Evolutionary conservation across 2,797 vertebrate genomes (phyloP).

Genomic region (Geotrypetes seraphini): DNA sequence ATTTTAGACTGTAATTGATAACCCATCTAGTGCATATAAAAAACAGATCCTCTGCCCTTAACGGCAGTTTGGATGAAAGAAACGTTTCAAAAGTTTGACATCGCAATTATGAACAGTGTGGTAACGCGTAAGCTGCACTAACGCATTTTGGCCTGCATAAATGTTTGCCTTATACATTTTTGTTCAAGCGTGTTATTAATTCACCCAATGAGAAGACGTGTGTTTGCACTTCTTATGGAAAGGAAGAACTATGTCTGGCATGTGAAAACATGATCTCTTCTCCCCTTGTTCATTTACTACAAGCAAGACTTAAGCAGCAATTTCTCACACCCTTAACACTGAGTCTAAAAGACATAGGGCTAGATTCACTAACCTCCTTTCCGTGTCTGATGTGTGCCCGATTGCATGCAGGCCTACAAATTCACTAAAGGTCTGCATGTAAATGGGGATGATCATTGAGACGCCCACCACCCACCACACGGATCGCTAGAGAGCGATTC

Average conservation of each 20-base stretch:
- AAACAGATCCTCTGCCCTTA: constrained; percentile 32
- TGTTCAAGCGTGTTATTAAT: constrained; percentile 24
- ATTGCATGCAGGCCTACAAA: too few species aligned
- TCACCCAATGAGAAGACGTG: constrained; percentile 7
- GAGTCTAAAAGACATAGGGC: too few species aligned
- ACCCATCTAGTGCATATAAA: constrained; percentile 33
- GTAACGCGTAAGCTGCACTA: constrained; percentile 32
- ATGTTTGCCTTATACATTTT: constrained; percentile 14
- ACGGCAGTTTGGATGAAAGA: constrained; percentile 34
- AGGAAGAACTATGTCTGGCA: constrained; percentile 16
- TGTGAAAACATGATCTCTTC: not conserved
- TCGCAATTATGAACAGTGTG: constrained; percentile 31
- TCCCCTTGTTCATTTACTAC: not conserved
- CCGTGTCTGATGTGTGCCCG: too few species aligned
- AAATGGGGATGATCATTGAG: too few species aligned
- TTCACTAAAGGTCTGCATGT: too few species aligned
- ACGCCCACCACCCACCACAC: too few species aligned
- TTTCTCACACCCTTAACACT: too few species aligned
- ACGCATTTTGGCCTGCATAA: constrained; percentile 10
- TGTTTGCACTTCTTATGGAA: constrained; percentile 7
- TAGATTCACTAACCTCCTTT: too few species aligned
- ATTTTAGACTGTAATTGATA: constrained; percentile 35
- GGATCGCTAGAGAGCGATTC: too few species aligned
- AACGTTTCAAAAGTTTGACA: constrained; percentile 37
- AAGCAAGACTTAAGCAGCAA: too few species aligned